Evolutionary conservation across 2,888 invertebrate species (phyloP).

Genomic region (Diarsia rubi): DNA sequence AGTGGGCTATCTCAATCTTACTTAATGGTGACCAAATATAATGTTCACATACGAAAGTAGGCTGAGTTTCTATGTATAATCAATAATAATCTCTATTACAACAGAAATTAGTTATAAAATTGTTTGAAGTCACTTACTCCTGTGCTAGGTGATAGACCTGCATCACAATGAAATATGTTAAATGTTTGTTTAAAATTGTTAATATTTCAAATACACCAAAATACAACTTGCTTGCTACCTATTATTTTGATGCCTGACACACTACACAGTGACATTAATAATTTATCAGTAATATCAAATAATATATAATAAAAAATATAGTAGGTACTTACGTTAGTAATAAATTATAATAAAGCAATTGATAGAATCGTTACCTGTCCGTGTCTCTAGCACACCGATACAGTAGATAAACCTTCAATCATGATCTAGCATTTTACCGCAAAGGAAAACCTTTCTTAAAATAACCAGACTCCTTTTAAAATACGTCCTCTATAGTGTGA

Average conservation of each 20-base stretch:
- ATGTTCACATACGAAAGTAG: background rate
- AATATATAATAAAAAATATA: background rate
- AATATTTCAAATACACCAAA: background rate
- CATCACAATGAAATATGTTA: no score
- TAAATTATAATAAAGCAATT: background rate
- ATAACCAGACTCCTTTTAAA: slow-evolving; percentile 23
- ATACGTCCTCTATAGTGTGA: slow-evolving; percentile 29
- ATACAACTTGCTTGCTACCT: background rate
- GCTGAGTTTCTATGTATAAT: background rate
- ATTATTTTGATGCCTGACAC: background rate
- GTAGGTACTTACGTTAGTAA: background rate
- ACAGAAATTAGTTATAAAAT: no score
- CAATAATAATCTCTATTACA: no score
- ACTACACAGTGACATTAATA: slow-evolving; percentile 1
- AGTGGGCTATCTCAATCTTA: slow-evolving; percentile 36
- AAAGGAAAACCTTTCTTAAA: slow-evolving; percentile 25
- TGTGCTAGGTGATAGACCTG: no score
- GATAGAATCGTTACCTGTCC: background rate
- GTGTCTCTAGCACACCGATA: background rate
- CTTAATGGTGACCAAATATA: background rate
- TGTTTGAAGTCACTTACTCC: no score
- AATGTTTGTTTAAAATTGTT: no score
- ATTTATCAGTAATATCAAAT: background rate
- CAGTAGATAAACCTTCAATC: background rate
- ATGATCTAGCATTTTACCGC: no score